Base-by-base conservation (phyloP, 2,113 vertebrate genomes). In the Myiopsitta monachus region DNA sequence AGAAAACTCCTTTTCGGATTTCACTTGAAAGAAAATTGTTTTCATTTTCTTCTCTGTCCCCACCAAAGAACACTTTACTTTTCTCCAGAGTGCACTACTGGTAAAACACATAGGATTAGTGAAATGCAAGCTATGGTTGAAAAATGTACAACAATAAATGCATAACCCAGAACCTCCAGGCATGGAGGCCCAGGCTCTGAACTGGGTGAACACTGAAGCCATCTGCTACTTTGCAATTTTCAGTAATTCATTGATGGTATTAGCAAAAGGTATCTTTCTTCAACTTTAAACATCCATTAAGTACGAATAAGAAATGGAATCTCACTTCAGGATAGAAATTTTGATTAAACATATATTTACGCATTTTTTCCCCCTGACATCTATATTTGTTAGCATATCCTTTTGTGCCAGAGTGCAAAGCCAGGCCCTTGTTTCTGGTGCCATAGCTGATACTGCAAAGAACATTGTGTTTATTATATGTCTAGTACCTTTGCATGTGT, bases 191-290 rank as follows among this genome's bases (percentile, higher is more conserved):
- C 10, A 26, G 28, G 7, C 7, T 81, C 14, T 63, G 30, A 83
- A 73, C 1, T 47, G 46, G 10, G 27, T 2, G 2, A 6, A 49
- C 6, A 11, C 9, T 43, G 21, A 87, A 33, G 3, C 2, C 15
- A 4, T 38, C 8, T 21, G 66, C 54, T 49, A 7, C n/a, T 23
- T 4, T 44, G 5, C 4, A 8, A 9, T 62, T 33, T 47, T 46
- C 51, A 61, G 38, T 2, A 73, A 12, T 27, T 89, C 30, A 30
- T 21, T 64, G 22, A 46, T 68, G 14, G 4, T 92, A 41, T 3
- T 31, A 33, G 18, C 2, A 1, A 44, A 81, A 28, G 3, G 1
- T 61, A 13, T 51, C 74, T 75, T 81, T 49, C 21, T 81, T 83
- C 54, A 46, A 61, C 5, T 66, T 86, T 31, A 63, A 46, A 27